These are phyloP conservation scores for Amphipoea oculea DNA, from an alignment of 2,888 invertebrate genomes.

Conservation along the genomic window DNA sequence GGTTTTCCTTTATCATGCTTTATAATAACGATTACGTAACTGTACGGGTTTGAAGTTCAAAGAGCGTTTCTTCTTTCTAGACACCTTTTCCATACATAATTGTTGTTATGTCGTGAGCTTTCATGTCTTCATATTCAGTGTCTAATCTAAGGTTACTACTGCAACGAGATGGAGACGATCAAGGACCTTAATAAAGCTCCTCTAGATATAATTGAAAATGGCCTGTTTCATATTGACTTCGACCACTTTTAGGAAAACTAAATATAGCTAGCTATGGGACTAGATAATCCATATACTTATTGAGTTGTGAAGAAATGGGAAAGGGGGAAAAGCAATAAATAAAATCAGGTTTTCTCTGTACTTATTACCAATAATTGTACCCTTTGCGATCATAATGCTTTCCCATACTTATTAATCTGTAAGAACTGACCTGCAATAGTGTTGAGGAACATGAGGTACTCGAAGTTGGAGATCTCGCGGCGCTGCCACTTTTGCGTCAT, in stretches of 20 bases:
- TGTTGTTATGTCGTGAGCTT: not conserved
- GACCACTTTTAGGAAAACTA: not conserved
- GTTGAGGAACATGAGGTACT: conserved; percentile 99
- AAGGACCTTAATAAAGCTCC: not conserved
- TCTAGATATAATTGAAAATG: not conserved
- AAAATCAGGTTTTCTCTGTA: not conserved
- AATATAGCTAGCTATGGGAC: not conserved
- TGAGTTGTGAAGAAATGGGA: not conserved
- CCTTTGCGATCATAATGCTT: not conserved
- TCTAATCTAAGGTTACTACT: not conserved
- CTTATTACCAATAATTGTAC: not conserved
- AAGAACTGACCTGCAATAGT: conserved; percentile 97
- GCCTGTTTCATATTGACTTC: not conserved
- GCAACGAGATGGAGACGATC: not conserved
- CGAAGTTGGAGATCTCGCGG: conserved; percentile 99
- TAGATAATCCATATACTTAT: not conserved
- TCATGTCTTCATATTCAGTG: not conserved
- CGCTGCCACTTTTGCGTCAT: conserved; percentile 99
- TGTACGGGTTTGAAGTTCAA: conserved; percentile 4
- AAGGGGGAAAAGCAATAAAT: not conserved
- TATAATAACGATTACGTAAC: conserved; percentile 15
- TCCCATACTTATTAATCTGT: not conserved
- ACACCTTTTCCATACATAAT: not conserved
- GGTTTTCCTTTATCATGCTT: conserved; percentile 18
- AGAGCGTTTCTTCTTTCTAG: not conserved